Percentiles rank a stretch among this genome's conserved stretches.
Evolutionary conservation across 2,888 invertebrate species (phyloP).

Genomic region (Torymus auratus): DNA sequence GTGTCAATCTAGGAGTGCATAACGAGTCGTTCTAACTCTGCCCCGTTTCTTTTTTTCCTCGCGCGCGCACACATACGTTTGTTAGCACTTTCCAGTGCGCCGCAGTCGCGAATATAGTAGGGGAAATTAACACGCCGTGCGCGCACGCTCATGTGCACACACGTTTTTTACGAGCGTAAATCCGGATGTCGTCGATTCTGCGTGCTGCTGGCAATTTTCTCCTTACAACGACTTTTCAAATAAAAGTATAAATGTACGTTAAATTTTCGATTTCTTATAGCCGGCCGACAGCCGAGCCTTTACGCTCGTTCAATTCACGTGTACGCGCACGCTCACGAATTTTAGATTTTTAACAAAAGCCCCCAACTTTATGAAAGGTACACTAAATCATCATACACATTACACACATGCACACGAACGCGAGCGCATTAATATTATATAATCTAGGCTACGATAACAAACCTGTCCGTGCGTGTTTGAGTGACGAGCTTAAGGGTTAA

Average conservation of each 20-base stretch:
- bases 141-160: slow-evolving; percentile 1
- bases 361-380: background rate
- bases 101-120: background rate
- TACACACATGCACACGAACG: slow-evolving; percentile 54
- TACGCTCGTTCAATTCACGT: background rate
- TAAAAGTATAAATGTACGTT: background rate
- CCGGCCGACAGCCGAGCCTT: background rate
- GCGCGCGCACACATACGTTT: background rate
- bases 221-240: slow-evolving; percentile 50
- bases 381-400: slow-evolving; percentile 21
- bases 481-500: slow-evolving; percentile 56
- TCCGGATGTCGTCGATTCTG: background rate
- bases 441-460: background rate
- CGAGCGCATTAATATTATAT: slow-evolving; percentile 27
- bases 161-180: background rate
- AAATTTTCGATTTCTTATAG: slow-evolving; percentile 22
- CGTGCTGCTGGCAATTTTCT: background rate
- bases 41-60: slow-evolving; percentile 43
- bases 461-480: slow-evolving; percentile 45
- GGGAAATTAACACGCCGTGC: slow-evolving; percentile 3
- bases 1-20: slow-evolving; percentile 55
- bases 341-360: slow-evolving; percentile 4
- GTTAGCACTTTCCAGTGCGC: background rate
- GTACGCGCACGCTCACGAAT: slow-evolving; percentile 13
- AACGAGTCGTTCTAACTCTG: slow-evolving; percentile 45